These are phyloP conservation scores for Coronaproctus castanopsis DNA, from an alignment of 2,888 invertebrate species.

Conservation along the genomic window DNA sequence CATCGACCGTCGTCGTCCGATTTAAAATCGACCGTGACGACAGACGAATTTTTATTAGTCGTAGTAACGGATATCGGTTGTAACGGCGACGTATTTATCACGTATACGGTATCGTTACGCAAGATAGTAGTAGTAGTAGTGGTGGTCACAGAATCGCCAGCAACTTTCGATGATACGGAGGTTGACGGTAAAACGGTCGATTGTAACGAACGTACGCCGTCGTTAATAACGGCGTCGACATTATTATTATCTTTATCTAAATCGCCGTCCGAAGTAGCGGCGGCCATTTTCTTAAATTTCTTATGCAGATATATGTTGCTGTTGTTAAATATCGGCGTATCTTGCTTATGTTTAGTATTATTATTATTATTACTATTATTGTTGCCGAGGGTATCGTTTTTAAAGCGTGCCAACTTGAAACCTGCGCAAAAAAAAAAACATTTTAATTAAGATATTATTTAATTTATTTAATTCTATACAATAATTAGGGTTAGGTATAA, in stretches of 20 bases:
- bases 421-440: too few species aligned
- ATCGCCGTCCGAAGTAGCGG: conserved; percentile 13
- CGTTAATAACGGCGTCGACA: too few species aligned
- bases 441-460: too few species aligned
- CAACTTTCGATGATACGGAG: conserved; percentile 16
- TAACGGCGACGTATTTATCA: background rate
- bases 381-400: too few species aligned
- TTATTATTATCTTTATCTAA: conserved; percentile 11
- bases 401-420: too few species aligned
- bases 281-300: conserved; percentile 71
- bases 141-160: conserved; percentile 14
- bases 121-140: conserved; percentile 12
- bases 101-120: too few species aligned
- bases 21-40: background rate
- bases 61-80: background rate
- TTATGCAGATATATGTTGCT: conserved; percentile 60
- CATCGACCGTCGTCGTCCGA: too few species aligned
- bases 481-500: too few species aligned
- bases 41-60: too few species aligned
- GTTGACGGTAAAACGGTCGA: background rate
- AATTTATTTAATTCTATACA: too few species aligned
- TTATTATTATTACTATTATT: background rate
- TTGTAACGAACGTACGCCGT: background rate
- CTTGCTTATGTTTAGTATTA: too few species aligned
- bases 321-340: too few species aligned